Conservation (phyloP, 2,113 vertebrate species). For the Lophochroa leadbeateri region DNA sequence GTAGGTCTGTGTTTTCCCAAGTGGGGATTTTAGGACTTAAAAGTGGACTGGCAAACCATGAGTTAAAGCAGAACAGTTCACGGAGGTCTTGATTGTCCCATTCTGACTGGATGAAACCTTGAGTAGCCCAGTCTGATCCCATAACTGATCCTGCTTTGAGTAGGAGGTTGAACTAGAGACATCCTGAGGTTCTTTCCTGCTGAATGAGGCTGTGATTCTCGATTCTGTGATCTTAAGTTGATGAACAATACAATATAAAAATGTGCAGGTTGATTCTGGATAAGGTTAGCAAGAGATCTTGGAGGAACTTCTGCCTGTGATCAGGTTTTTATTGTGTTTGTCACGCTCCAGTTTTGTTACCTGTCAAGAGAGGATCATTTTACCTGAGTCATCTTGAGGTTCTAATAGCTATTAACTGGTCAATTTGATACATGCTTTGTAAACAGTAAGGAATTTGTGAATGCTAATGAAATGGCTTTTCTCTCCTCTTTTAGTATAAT, state of each 20-base stretch:
- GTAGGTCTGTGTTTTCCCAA: not conserved
- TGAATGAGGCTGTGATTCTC: accelerated
- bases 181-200: not conserved
- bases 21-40: not conserved
- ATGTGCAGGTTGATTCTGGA: not conserved
- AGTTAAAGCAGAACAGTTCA: not conserved
- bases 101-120: not conserved
- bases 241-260: not conserved
- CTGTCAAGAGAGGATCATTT: not conserved
- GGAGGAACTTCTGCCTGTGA: not conserved
- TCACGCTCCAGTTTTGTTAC: not conserved
- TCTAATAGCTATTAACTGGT: not conserved
- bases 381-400: not conserved
- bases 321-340: not conserved
- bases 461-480: not conserved
- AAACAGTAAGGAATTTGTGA: not conserved
- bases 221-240: not conserved
- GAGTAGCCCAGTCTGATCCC: not conserved
- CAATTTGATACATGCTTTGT: not conserved
- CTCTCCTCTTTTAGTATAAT: not conserved
- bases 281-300: accelerated
- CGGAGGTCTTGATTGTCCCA: not conserved
- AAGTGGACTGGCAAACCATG: not conserved
- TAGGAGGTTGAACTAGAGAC: not conserved
- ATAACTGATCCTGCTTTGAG: not conserved